Evolutionary conservation across 2,797 vertebrate species (phyloP).

Genomic region (Brachymystax lenok): DNA sequence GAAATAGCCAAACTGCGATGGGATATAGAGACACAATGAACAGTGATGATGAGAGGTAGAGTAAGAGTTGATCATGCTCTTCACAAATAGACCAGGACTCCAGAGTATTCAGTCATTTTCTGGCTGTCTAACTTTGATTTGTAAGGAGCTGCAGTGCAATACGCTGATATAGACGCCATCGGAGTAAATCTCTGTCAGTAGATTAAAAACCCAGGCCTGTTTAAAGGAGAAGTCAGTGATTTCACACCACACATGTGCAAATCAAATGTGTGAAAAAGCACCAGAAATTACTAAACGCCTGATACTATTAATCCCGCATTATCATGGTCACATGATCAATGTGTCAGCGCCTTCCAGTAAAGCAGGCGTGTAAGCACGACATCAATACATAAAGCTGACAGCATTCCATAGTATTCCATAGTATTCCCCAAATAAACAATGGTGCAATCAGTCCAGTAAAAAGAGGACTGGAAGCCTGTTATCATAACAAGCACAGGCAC

Average conservation of each 20-base stretch:
- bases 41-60: neutral
- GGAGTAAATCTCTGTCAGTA: neutral
- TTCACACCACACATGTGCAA: constrained; percentile 4
- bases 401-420: neutral
- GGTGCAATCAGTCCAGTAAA: neutral
- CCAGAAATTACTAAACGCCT: constrained; percentile 28
- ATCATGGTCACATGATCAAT: constrained; percentile 52
- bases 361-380: neutral
- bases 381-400: neutral
- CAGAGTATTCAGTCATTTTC: constrained; percentile 24
- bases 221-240: constrained; percentile 13
- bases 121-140: constrained; percentile 18
- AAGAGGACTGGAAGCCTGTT: neutral
- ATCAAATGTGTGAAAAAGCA: neutral
- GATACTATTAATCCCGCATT: constrained; percentile 21
- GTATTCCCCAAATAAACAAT: neutral
- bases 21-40: neutral
- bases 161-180: too few species aligned
- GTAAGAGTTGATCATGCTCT: too few species aligned
- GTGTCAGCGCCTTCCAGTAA: constrained; percentile 6
- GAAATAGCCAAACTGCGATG: too few species aligned
- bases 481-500: neutral
- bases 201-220: constrained; percentile 30
- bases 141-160: neutral
- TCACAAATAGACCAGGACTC: neutral